These are phyloP conservation scores for Ophonus ardosiacus DNA, from an alignment of 2,888 invertebrate species.

Conservation along the genomic window DNA sequence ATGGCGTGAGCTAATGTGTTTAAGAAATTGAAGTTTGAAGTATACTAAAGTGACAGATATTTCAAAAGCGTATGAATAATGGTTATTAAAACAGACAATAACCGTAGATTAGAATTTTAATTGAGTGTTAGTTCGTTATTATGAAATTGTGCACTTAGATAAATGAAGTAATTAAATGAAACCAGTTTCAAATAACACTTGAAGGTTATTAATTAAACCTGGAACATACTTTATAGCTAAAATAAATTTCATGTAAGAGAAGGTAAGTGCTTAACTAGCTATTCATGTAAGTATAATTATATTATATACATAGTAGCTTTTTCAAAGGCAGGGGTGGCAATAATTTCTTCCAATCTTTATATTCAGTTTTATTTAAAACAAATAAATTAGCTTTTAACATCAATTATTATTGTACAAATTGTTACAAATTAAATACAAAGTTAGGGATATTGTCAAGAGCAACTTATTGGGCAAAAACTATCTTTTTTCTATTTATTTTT, in stretches of 20 bases:
- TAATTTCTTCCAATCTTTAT: not conserved
- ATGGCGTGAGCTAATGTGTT: not conserved
- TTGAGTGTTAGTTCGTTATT: constrained; percentile 22
- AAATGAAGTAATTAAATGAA: constrained; percentile 46
- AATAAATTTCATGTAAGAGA: constrained; percentile 1
- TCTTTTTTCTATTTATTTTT: no score
- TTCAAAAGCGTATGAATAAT: not conserved
- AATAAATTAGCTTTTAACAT: no score
- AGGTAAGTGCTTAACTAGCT: constrained; percentile 3
- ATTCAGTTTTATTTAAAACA: no score
- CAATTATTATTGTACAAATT: no score
- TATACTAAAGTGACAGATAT: not conserved
- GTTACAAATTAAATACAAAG: no score
- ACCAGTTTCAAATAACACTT: constrained; percentile 33
- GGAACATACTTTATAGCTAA: not conserved
- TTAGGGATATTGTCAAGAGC: no score
- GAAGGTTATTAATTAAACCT: constrained; percentile 21
- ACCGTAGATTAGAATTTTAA: not conserved
- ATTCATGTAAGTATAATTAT: constrained; percentile 2
- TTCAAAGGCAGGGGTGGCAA: not conserved
- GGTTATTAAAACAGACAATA: not conserved
- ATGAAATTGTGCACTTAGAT: constrained; percentile 36
- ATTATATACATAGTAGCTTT: not conserved
- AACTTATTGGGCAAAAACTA: no score
- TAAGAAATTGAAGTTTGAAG: not conserved